Percentiles rank a stretch among this genome's conserved stretches.
phyloP scores from a whole-genome alignment of 2,888 invertebrate genomes.

The Cataglyphis altisquamis region DNA sequence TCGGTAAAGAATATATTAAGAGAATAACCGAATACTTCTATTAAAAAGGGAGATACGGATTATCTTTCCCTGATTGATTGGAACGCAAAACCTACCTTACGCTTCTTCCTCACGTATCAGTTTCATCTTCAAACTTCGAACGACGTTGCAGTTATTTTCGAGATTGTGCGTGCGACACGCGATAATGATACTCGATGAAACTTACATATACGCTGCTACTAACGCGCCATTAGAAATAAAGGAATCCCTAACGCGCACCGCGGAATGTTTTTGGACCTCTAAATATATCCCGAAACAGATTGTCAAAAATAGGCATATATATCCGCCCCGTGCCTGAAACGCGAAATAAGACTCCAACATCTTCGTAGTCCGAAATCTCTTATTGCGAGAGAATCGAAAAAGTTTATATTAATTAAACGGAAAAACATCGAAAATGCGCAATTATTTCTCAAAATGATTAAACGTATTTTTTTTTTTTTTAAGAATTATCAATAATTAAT shows the following conservation, averaged over 20 bases:
- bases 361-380: conserved; percentile 9
- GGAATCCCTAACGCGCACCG: conserved; percentile 27
- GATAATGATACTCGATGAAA: conserved; percentile 9
- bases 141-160: conserved; percentile 1
- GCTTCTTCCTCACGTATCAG: background rate
- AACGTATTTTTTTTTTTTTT: background rate
- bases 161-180: background rate
- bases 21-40: background rate
- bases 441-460: background rate
- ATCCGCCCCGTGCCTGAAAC: conserved; percentile 35
- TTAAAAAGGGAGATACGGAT: background rate
- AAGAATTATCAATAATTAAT: conserved; percentile 6
- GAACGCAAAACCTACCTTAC: conserved; percentile 39
- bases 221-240: conserved; percentile 40
- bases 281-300: conserved; percentile 47
- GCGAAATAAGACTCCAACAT: conserved; percentile 45
- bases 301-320: conserved; percentile 47
- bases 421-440: background rate
- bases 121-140: background rate
- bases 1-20: conserved; percentile 2
- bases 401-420: background rate
- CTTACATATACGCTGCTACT: background rate
- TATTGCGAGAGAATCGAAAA: background rate
- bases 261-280: conserved; percentile 41
- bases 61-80: background rate